phyloP scores from a whole-genome alignment of 2,888 invertebrate genomes.

The Leucania comma region DNA sequence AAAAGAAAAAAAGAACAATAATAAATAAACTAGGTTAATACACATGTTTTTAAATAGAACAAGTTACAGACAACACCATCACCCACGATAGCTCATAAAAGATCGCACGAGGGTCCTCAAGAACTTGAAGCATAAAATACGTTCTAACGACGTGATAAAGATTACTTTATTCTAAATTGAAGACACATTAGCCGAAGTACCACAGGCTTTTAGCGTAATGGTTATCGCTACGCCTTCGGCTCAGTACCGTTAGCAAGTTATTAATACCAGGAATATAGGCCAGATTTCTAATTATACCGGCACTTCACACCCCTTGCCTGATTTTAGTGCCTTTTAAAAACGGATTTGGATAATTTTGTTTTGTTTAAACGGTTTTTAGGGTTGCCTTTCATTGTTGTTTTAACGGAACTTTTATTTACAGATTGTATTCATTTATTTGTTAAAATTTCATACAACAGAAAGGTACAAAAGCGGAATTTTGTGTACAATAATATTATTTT shows the following conservation, averaged over 20 bases:
- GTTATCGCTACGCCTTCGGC: constrained; percentile 65
- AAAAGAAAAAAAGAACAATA: too few species aligned
- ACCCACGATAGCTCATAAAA: constrained; percentile 38
- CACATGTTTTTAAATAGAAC: too few species aligned
- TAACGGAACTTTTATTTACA: constrained; percentile 8
- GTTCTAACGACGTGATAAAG: constrained; percentile 65
- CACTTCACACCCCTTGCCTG: constrained; percentile 49
- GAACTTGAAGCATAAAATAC: constrained; percentile 51
- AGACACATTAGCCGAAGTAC: constrained; percentile 72
- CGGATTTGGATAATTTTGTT: constrained; percentile 45
- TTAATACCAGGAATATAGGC: constrained; percentile 59
- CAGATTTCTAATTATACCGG: constrained; percentile 59
- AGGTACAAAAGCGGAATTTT: too few species aligned
- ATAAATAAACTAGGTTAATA: too few species aligned
- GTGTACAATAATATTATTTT: background rate
- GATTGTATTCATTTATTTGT: background rate
- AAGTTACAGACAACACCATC: background rate
- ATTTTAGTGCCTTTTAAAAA: constrained; percentile 50
- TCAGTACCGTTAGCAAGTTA: constrained; percentile 56
- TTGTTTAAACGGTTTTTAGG: constrained; percentile 39
- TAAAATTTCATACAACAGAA: too few species aligned
- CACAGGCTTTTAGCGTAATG: constrained; percentile 76
- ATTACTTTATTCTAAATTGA: constrained; percentile 73
- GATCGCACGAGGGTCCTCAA: constrained; percentile 20
- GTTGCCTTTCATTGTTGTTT: constrained; percentile 9